Base-by-base conservation (phyloP, 2,888 invertebrate species). In the Lacanobia oleracea region DNA sequence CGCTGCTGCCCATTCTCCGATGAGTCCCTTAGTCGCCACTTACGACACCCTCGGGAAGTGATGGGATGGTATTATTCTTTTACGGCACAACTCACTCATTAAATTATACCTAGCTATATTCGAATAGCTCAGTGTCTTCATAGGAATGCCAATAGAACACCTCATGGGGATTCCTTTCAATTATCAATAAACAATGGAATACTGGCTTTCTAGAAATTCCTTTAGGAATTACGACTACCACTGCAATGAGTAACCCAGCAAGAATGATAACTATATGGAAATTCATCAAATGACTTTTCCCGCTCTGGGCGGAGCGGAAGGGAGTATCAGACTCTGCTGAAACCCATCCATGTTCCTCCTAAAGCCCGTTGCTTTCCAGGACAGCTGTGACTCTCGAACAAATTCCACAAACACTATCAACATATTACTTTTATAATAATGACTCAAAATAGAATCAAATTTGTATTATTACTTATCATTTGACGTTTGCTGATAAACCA, bases 401-500 rank as follows among this genome's bases (percentile, higher is more conserved):
- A 27, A 33, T 33, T 33, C 6, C 33, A 6, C 33, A 4, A 33
- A 4, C 33, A 33, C 6, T 37, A 56, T 37, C 33, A n/a, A 37
- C 18, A 56, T 33, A 56, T 10, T 40, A 59, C 40, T 59, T 59
- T 21, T 6, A 59, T 21, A 59, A 14, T 7, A 40, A 40, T 40
- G 40, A 59, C n/a, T 40, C 21, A 59, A 21, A 59, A 14, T 59
- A 59, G 59, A 59, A 59, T 40, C 59, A 40, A 59, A 59, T 59
- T 59, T 21, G 59, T 59, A 59, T 40, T 57, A 59, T 4, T 40
- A 40, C 40, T 59, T 59, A 59, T 59, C 59, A 40, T 21, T 40
- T 40, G 59, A 59, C 59, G 59, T 59, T 59, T 40, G 5, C 40
- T 59, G 59, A 59, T 59, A 59, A 59, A 59, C 21, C 14, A 21